A percentile compares a stretch with the other conserved stretches of the same genome.
Conservation (phyloP, 2,113 vertebrate species). For the Puffinus mauretanicus region DNA sequence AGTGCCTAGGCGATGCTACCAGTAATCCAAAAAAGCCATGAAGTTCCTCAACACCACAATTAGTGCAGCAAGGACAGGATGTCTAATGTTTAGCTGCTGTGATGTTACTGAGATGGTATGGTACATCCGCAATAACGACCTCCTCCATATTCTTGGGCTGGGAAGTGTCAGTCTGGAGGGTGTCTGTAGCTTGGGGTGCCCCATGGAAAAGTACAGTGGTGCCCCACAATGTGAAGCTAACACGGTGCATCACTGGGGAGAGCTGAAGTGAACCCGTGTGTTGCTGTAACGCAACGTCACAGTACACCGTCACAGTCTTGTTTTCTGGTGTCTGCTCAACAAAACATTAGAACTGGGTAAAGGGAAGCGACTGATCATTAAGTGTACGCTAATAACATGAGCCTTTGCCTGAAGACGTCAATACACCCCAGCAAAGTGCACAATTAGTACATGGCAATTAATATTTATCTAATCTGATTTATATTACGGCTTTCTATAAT, state of each 20-base stretch:
- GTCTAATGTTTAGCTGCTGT: not conserved
- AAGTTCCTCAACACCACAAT: not conserved
- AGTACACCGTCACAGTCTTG: not conserved
- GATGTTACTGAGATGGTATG: not conserved
- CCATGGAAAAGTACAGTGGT: not conserved
- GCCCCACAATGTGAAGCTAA: not conserved
- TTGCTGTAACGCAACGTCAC: not conserved
- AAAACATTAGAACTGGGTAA: not conserved
- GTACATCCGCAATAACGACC: fast-evolving
- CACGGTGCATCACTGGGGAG: not conserved
- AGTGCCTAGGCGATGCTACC: not conserved
- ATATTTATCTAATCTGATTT: conserved; percentile 46
- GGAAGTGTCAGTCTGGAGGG: not conserved
- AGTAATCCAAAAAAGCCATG: not conserved
- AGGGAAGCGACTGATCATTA: not conserved
- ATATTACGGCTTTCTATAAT: conserved; percentile 24
- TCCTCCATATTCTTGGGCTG: not conserved
- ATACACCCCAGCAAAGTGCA: conserved; percentile 4
- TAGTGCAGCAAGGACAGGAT: not conserved
- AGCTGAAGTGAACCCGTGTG: not conserved
- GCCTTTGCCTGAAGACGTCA: conserved; percentile 21
- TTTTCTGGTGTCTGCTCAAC: not conserved
- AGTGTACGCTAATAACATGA: not conserved
- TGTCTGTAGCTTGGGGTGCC: not conserved
- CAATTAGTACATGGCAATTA: conserved; percentile 28